These are phyloP conservation scores for Perca fluviatilis DNA, from an alignment of 2,113 vertebrate species.

Conservation along the genomic window DNA sequence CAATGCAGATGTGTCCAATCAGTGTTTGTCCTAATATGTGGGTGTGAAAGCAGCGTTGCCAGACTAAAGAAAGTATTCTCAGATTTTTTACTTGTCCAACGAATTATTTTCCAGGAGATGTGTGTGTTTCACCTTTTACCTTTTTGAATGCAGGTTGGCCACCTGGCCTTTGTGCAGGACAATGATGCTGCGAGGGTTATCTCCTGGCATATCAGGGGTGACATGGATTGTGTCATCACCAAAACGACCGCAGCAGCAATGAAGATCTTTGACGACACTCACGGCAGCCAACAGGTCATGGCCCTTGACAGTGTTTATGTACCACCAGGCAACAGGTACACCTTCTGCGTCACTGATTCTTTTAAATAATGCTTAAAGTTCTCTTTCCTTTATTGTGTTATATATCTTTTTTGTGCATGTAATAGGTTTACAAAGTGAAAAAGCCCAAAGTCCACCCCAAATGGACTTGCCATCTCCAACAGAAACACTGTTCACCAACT, in stretches of 20 bases:
- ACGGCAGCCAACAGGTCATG: constrained; percentile 91
- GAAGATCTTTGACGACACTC: constrained; percentile 86
- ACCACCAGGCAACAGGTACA: constrained; percentile 85
- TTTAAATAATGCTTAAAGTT: not conserved
- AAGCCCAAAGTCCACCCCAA: too few species aligned
- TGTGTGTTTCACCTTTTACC: not conserved
- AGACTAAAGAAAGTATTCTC: not conserved
- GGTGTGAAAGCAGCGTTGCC: not conserved
- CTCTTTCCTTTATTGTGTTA: too few species aligned
- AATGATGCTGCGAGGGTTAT: constrained; percentile 89
- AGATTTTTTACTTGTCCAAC: not conserved
- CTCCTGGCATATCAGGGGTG: constrained; percentile 93
- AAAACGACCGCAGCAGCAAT: constrained; percentile 86
- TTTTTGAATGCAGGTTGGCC: constrained; percentile 87
- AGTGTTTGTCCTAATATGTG: not conserved
- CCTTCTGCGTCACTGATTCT: not conserved
- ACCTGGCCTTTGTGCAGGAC: constrained; percentile 90
- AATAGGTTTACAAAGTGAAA: too few species aligned
- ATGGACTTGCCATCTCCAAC: too few species aligned
- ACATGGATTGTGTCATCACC: constrained; percentile 96
- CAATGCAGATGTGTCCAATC: constrained; percentile 4
- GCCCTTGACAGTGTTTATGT: constrained; percentile 89
- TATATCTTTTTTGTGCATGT: too few species aligned
- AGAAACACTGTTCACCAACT: too few species aligned
- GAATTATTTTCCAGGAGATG: not conserved